These are phyloP conservation scores for Sinohyriopsis cumingii DNA, from an alignment of 2,888 invertebrate genomes.

Conservation along the genomic window DNA sequence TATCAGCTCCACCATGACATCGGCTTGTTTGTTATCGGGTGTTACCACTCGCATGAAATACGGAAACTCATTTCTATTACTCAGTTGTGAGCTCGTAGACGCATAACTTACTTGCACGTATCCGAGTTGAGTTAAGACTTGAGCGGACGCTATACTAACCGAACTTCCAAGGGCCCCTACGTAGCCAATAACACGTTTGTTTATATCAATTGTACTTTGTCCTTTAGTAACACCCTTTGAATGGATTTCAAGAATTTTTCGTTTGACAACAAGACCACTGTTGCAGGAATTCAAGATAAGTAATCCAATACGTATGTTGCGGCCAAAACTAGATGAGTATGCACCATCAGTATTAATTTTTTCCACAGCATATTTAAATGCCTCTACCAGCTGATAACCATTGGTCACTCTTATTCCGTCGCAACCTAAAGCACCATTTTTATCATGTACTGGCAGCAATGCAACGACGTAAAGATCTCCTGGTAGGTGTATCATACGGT, in stretches of 20 bases:
- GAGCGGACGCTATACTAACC: background rate
- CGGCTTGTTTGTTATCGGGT: background rate
- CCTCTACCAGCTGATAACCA: background rate
- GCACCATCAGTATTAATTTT: background rate
- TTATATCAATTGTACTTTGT: background rate
- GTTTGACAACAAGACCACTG: background rate
- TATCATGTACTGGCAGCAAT: background rate
- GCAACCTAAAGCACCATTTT: background rate
- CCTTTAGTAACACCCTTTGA: background rate
- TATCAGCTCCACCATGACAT: background rate
- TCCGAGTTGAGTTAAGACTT: background rate
- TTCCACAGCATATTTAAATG: background rate
- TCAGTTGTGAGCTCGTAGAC: background rate
- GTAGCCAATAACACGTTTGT: background rate
- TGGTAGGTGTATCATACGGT: background rate
- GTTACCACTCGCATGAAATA: background rate
- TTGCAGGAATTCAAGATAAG: constrained; percentile 1
- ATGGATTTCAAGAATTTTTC: background rate
- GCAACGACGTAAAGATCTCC: background rate
- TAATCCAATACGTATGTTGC: background rate
- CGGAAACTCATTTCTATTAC: background rate
- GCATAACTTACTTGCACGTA: constrained; percentile 1
- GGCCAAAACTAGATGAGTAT: background rate
- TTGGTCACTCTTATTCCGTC: background rate
- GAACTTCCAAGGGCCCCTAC: background rate